These are phyloP conservation scores for Brachyptera putata DNA, from an alignment of 2,888 invertebrate genomes.

Conservation along the genomic window DNA sequence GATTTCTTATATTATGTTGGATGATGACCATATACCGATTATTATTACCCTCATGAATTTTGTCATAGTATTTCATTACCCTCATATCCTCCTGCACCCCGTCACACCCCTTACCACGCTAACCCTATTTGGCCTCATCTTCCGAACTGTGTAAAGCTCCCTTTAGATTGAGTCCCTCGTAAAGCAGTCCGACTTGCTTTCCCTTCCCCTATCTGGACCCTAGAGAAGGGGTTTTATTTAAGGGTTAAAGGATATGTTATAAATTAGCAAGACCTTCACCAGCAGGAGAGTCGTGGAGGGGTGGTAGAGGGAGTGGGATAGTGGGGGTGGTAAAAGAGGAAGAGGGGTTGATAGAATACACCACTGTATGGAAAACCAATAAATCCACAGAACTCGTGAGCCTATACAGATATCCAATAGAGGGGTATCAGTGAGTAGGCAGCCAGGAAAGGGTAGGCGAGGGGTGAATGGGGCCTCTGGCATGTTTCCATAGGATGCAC, in stretches of 20 bases:
- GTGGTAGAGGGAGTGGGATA: neutral
- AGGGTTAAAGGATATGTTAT: conserved; percentile 21
- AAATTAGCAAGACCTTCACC: conserved; percentile 22
- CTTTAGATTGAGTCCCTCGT: conserved; percentile 9
- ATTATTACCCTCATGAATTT: no score
- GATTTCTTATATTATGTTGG: no score
- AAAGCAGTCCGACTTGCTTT: conserved; percentile 7
- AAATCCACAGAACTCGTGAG: conserved; percentile 29
- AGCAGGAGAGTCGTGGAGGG: conserved; percentile 14
- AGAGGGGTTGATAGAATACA: conserved; percentile 20
- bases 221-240: conserved; percentile 1
- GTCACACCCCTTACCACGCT: neutral
- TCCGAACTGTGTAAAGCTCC: neutral
- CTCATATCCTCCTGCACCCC: no score
- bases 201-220: conserved; percentile 4
- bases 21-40: no score
- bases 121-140: neutral
- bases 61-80: no score
- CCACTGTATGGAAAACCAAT: conserved; percentile 33
- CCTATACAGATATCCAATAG: conserved; percentile 33
- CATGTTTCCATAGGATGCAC: conserved; percentile 29
- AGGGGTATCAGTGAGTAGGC: conserved; percentile 15
- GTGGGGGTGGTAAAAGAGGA: neutral
- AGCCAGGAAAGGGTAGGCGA: no score
- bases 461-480: conserved; percentile 20